Percentiles rank a stretch among this genome's conserved stretches.
Evolutionary conservation across 2,797 vertebrate species (phyloP).

Genomic region (Sebastes cheni): DNA sequence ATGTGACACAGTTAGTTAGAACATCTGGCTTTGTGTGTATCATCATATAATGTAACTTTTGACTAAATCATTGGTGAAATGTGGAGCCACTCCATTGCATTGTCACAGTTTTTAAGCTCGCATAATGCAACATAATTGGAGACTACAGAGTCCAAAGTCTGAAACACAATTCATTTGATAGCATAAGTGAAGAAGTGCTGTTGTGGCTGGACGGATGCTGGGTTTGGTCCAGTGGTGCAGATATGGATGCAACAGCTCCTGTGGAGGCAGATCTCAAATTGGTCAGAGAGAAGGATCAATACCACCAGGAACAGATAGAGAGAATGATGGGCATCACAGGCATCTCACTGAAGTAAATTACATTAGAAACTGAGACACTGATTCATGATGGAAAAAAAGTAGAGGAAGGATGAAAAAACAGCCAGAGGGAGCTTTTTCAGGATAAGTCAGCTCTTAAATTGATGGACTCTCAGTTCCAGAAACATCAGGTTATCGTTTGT

Average conservation of each 20-base stretch:
- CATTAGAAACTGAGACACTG: conserved; percentile 71
- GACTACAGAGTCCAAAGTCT: neutral
- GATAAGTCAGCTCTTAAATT: conserved; percentile 44
- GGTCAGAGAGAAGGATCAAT: conserved; percentile 71
- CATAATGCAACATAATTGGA: neutral
- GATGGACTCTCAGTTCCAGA: conserved; percentile 20
- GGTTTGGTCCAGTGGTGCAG: conserved; percentile 71
- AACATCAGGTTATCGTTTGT: conserved; percentile 12
- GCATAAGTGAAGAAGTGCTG: conserved; percentile 30
- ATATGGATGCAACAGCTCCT: conserved; percentile 64
- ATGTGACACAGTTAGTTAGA: accelerated
- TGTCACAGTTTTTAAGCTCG: neutral
- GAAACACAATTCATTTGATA: conserved; percentile 33
- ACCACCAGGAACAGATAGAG: conserved; percentile 64
- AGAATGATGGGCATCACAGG: conserved; percentile 73
- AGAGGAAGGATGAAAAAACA: conserved; percentile 26
- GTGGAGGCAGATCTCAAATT: conserved; percentile 70
- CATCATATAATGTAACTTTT: neutral
- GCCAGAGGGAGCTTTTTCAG: conserved; percentile 39
- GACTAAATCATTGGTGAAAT: neutral
- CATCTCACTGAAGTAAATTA: conserved; percentile 73
- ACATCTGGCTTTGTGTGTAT: neutral
- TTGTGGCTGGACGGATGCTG: conserved; percentile 43
- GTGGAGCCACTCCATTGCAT: neutral
- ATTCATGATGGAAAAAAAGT: conserved; percentile 61